A percentile compares a stretch with the other conserved stretches of the same genome.
These are phyloP conservation scores for Drosophila funebris DNA, from an alignment of 1,140 invertebrate genomes.

Conservation along the genomic window DNA sequence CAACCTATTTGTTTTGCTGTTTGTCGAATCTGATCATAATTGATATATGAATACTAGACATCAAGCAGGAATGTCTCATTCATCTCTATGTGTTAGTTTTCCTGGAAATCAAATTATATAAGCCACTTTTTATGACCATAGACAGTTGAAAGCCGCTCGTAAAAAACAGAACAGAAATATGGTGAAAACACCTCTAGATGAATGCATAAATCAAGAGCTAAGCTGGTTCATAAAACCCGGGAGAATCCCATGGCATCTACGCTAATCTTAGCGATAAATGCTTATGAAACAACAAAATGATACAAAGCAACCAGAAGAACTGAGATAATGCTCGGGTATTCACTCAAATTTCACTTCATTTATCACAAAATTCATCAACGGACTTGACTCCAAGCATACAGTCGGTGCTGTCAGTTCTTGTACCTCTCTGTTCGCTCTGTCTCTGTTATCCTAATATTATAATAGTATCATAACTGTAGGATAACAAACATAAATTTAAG, in stretches of 20 bases:
- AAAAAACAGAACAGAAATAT: not conserved
- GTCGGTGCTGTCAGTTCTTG: not conserved
- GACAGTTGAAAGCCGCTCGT: constrained; percentile 6
- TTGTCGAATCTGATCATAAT: not conserved
- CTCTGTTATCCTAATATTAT: not conserved
- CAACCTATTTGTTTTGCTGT: not conserved
- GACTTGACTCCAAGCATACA: not conserved
- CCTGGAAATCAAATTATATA: not conserved
- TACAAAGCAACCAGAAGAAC: not conserved
- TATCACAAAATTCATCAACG: constrained; percentile 20
- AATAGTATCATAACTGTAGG: not conserved
- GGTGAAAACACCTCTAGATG: not conserved
- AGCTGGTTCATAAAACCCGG: constrained; percentile 7
- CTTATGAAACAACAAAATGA: not conserved
- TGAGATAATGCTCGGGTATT: constrained; percentile 1
- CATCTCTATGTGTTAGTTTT: not conserved
- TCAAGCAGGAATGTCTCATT: not conserved
- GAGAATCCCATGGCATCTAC: constrained; percentile 11
- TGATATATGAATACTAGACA: not conserved
- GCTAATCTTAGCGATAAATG: not conserved
- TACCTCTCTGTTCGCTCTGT: not conserved
- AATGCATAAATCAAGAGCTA: constrained; percentile 12
- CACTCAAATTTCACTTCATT: constrained; percentile 22
- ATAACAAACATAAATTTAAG: not conserved
- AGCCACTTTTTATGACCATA: constrained; percentile 1